Evolutionary conservation across 2,113 vertebrate genomes (phyloP).

Genomic region (Hiodon tergisus): DNA sequence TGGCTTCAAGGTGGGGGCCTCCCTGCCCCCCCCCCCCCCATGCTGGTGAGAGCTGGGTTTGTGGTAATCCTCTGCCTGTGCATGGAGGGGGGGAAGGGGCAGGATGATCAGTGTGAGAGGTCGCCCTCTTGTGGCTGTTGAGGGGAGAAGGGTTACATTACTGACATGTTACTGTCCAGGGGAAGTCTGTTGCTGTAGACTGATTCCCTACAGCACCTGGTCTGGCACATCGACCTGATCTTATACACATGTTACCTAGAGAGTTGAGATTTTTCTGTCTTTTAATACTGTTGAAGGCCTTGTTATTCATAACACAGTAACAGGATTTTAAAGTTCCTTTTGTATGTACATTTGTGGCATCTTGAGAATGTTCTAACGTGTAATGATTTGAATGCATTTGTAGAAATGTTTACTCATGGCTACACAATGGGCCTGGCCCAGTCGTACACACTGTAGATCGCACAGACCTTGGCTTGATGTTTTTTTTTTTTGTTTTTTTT

Average conservation of each 20-base stretch:
- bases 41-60: no score
- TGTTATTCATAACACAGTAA: neutral
- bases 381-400: constrained; percentile 13
- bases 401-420: constrained; percentile 4
- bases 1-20: constrained; percentile 9
- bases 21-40: neutral
- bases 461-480: neutral
- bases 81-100: neutral
- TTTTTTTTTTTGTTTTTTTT: constrained; percentile 1
- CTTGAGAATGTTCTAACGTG: constrained; percentile 15
- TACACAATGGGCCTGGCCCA: neutral
- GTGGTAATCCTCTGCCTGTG: no score
- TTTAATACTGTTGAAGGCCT: neutral
- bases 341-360: constrained; percentile 11
- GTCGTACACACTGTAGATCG: neutral
- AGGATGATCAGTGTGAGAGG: neutral
- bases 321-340: constrained; percentile 5
- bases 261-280: neutral
- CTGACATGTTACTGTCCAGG: constrained; percentile 17
- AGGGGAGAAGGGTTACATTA: constrained; percentile 5
- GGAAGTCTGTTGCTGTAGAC: constrained; percentile 13
- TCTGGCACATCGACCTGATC: constrained; percentile 6
- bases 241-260: neutral
- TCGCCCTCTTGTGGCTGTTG: neutral
- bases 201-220: constrained; percentile 26